Evolutionary conservation across 2,888 invertebrate genomes (phyloP).

Genomic region (Nebria salina): DNA sequence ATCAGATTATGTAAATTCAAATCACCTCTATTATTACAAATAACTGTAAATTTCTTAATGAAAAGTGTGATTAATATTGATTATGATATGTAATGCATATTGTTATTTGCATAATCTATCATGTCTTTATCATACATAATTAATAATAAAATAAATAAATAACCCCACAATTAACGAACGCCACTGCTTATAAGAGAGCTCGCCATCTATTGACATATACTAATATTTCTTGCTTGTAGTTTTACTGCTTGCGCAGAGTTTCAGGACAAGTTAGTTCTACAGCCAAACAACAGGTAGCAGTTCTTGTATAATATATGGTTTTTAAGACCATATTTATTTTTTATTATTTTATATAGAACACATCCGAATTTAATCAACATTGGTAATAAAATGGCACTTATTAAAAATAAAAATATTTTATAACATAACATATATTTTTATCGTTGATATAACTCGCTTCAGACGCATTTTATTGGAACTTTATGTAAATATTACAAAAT

Average conservation of each 20-base stretch:
- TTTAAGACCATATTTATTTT: not conserved
- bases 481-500: too few relatives aligned
- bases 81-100: conserved; percentile 23
- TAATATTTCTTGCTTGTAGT: not conserved
- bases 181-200: not conserved
- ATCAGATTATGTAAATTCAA: conserved; percentile 24
- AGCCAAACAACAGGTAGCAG: not conserved
- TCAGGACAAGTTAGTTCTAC: not conserved
- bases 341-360: not conserved
- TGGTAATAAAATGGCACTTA: too few relatives aligned
- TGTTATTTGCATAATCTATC: conserved; percentile 11
- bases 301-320: not conserved
- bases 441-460: too few relatives aligned
- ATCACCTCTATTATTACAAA: conserved; percentile 16
- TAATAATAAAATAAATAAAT: not conserved
- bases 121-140: not conserved
- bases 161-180: not conserved
- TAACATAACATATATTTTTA: too few relatives aligned
- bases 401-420: too few relatives aligned
- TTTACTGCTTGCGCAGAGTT: not conserved
- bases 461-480: too few relatives aligned
- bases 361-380: too few relatives aligned
- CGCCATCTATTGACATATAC: not conserved
- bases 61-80: conserved; percentile 20
- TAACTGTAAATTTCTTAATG: conserved; percentile 17